Conservation (phyloP, 1,140 invertebrate species). For the Diachasmimorpha longicaudata region DNA sequence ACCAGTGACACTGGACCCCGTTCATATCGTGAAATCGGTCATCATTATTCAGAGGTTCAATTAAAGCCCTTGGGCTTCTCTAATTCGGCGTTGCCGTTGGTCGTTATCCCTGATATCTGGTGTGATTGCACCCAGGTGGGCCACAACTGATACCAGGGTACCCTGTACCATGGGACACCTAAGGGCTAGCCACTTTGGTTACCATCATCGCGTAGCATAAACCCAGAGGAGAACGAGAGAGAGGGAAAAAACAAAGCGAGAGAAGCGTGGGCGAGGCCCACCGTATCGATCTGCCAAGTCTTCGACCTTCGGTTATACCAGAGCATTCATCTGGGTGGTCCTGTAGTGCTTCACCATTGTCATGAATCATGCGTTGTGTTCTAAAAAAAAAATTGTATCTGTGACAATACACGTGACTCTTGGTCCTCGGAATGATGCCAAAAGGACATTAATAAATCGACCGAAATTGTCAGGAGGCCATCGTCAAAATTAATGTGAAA, state of each 20-base stretch:
- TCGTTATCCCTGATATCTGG: conserved; percentile 56
- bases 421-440: neutral
- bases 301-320: conserved; percentile 48
- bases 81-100: conserved; percentile 51
- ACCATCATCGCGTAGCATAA: conserved; percentile 13
- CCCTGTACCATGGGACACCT: neutral
- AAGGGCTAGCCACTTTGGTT: neutral
- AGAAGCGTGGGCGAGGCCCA: conserved; percentile 51
- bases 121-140: conserved; percentile 55
- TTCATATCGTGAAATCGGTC: conserved; percentile 50
- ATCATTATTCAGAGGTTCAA: conserved; percentile 62
- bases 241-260: conserved; percentile 15
- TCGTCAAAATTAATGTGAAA: conserved; percentile 10
- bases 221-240: conserved; percentile 7
- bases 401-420: neutral
- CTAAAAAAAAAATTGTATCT: neutral
- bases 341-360: conserved; percentile 38
- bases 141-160: conserved; percentile 11
- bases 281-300: conserved; percentile 53
- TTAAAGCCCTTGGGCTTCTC: conserved; percentile 57
- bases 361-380: conserved; percentile 51
- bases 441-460: conserved; percentile 5
- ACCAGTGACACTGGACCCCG: conserved; percentile 38
- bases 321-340: conserved; percentile 57
- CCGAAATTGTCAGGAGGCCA: neutral